Percentiles rank a stretch among this genome's conserved stretches.
Evolutionary conservation across 2,113 vertebrate genomes (phyloP).

Genomic region (Chaenocephalus aceratus): DNA sequence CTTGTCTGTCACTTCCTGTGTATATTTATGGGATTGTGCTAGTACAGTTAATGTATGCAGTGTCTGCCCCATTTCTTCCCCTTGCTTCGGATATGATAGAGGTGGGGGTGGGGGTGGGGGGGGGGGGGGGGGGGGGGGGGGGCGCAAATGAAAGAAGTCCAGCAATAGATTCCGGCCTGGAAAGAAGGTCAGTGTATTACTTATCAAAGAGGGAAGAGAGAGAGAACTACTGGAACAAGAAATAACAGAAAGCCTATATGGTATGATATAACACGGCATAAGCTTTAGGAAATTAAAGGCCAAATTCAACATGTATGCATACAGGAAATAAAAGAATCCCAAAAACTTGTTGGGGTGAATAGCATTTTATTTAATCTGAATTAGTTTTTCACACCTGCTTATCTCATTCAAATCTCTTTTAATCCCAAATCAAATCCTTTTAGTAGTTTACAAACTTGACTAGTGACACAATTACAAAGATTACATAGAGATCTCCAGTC

Average conservation of each 20-base stretch:
- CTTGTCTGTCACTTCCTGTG: constrained; percentile 70
- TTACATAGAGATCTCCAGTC: neutral
- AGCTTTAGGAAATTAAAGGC: neutral
- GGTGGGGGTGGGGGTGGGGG: no score
- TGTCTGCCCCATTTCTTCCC: constrained; percentile 80
- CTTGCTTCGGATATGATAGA: constrained; percentile 69
- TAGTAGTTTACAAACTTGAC: neutral
- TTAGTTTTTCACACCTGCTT: neutral
- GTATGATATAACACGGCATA: neutral
- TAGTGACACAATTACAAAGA: neutral
- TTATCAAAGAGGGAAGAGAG: constrained; percentile 28
- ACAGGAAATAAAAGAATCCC: neutral
- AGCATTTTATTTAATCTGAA: neutral
- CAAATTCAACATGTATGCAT: neutral
- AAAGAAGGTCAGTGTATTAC: constrained; percentile 62
- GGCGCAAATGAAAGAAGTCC: constrained; percentile 35
- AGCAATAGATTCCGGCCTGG: constrained; percentile 35
- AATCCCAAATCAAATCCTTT: neutral
- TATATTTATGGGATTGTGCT: constrained; percentile 65
- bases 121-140: no score
- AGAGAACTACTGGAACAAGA: constrained; percentile 48
- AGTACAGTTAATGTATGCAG: constrained; percentile 76
- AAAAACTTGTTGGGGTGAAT: neutral
- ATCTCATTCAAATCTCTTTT: neutral
- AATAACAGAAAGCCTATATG: neutral